phyloP scores from a whole-genome alignment of 2,888 invertebrate genomes.

The Philopedon plagiatum region DNA sequence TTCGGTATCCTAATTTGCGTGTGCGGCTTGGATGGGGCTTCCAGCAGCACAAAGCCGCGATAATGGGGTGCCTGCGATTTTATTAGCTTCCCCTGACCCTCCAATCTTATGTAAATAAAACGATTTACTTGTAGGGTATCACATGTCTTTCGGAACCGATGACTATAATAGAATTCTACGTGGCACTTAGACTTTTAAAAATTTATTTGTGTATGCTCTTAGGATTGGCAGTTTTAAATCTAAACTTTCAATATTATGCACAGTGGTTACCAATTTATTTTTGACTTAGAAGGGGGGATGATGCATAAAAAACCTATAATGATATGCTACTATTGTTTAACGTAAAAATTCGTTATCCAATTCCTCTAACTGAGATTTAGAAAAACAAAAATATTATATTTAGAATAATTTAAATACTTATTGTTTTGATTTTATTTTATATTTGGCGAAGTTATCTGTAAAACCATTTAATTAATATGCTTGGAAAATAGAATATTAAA shows the following conservation, averaged over 20 bases:
- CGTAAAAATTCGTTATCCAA: too few species aligned
- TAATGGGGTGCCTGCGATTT: slow-evolving; percentile 57
- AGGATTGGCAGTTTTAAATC: background rate
- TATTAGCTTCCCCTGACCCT: slow-evolving; percentile 54
- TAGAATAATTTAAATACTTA: too few species aligned
- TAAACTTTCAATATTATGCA: background rate
- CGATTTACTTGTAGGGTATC: slow-evolving; percentile 65
- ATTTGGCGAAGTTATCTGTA: too few species aligned
- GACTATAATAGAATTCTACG: background rate
- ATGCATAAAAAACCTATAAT: too few species aligned
- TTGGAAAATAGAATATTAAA: too few species aligned
- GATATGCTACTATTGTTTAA: too few species aligned
- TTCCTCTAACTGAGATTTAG: too few species aligned
- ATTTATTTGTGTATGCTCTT: background rate
- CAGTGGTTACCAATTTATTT: too few species aligned
- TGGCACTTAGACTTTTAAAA: slow-evolving; percentile 2
- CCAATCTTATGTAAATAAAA: slow-evolving; percentile 64
- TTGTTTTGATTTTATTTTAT: too few species aligned
- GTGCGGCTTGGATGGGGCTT: slow-evolving; percentile 53
- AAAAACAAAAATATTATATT: too few species aligned
- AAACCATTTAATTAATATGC: too few species aligned
- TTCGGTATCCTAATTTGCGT: slow-evolving; percentile 56
- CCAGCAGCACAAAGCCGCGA: slow-evolving; percentile 55
- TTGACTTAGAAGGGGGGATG: too few species aligned
- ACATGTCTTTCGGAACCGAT: slow-evolving; percentile 29